Evolutionary conservation across 1,140 invertebrate species (phyloP), one percentile per base, ranked within the genome.

Genomic region (Orchestia grillus): DNA sequence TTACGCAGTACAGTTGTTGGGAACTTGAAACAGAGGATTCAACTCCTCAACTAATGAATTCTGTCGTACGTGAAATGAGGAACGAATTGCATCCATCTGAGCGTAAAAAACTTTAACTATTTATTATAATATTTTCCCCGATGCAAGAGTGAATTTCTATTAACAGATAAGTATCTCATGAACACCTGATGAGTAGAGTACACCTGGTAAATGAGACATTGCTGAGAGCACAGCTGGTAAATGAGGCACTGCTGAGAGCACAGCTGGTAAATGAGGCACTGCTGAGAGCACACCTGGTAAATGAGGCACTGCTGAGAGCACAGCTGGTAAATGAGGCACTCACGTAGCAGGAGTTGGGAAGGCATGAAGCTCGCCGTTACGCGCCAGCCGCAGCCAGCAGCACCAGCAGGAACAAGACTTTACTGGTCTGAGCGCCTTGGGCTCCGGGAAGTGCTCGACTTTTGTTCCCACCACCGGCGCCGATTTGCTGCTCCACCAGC

Each of bases 401-500:
- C n/a, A 90, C 41, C 41, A 42, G 41, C 88, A 44, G 88, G 88
- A 90, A 90, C 88, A 90, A 36, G 88, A 90, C 88, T 44, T 90
- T 41, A 44, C 88, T 90, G 88, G 15, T 90, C 88, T 11, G 36
- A 90, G n/a, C 43, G 88, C 88, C 88, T 90, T 90, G 88, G 41
- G 88, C 88, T 43, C 41, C n/a, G 88, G 88, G 88, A 90, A 90
- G 43, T 44, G 88, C 43, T 90, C 43, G 88, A 41, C 88, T 41
- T 41, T 42, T 41, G n/a, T 90, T 90, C 88, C 88, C 88, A 90
- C 88, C n/a, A 44, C 88, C 43, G 41, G 15, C 43, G 88, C 88
- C 62, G 62, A 77, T 77, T 90, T 90, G 88, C 88, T 44, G 88
- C 88, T 42, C 88, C 41, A 90, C n/a, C 88, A 90, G 43, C 88